Percentiles rank a stretch among this genome's conserved stretches.
Conservation (phyloP, 2,888 invertebrate species). For the Amblyteles armatorius region DNA sequence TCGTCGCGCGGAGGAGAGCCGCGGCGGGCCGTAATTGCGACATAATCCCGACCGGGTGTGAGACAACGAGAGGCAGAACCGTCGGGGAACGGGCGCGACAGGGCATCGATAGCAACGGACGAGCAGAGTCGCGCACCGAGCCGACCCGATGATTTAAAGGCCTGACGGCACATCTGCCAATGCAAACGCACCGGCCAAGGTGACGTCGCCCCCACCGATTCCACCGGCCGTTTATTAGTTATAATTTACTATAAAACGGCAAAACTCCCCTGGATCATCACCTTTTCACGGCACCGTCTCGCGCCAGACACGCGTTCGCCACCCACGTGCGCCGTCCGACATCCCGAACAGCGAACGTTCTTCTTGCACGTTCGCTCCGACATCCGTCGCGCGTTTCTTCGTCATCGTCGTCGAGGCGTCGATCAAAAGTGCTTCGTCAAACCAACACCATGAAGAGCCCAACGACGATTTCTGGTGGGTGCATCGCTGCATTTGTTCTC, state of each 20-base stretch:
- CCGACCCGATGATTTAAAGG: slow-evolving; percentile 80
- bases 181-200: slow-evolving; percentile 84
- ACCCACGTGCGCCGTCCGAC: neutral
- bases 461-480: slow-evolving; percentile 29
- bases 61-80: slow-evolving; percentile 58
- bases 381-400: neutral
- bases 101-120: slow-evolving; percentile 16
- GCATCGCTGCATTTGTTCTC: slow-evolving; percentile 45
- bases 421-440: slow-evolving; percentile 36
- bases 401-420: neutral
- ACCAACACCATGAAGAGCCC: slow-evolving; percentile 25
- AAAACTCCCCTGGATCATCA: slow-evolving; percentile 80
- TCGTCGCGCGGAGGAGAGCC: slow-evolving; percentile 11
- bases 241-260: slow-evolving; percentile 85
- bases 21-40: slow-evolving; percentile 60
- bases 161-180: slow-evolving; percentile 84
- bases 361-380: neutral
- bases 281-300: slow-evolving; percentile 73
- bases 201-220: slow-evolving; percentile 74
- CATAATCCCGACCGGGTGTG: slow-evolving; percentile 53
- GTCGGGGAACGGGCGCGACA: slow-evolving; percentile 15
- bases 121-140: slow-evolving; percentile 29
- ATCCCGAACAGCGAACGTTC: neutral
- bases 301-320: slow-evolving; percentile 50
- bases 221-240: slow-evolving; percentile 79